Percentiles rank a stretch among this genome's conserved stretches.
Evolutionary conservation across 2,888 invertebrate genomes (phyloP).

Genomic region (Calameuta idolon): DNA sequence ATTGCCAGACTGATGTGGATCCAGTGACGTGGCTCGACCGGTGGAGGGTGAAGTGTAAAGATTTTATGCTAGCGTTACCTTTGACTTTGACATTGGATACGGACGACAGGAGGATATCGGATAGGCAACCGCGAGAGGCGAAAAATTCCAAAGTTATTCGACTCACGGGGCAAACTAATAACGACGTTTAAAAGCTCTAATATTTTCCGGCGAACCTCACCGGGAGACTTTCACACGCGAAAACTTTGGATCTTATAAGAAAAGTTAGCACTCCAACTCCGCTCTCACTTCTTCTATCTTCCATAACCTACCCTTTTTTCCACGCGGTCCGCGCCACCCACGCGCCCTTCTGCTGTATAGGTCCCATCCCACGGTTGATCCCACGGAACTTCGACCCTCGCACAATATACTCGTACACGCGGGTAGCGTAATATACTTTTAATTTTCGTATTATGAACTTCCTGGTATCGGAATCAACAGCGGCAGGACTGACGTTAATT

Average conservation of each 20-base stretch:
- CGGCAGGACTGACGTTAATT: neutral
- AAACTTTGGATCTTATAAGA: conserved; percentile 63
- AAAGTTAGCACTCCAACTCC: conserved; percentile 57
- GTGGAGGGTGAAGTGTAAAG: neutral
- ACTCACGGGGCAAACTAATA: conserved; percentile 59
- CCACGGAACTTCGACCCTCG: conserved; percentile 13
- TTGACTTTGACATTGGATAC: neutral
- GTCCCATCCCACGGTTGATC: conserved; percentile 27
- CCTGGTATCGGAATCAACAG: conserved; percentile 33
- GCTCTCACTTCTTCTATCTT: conserved; percentile 46
- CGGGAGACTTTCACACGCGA: conserved; percentile 53
- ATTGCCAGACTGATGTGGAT: neutral
- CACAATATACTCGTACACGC: conserved; percentile 40
- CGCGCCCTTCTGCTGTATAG: conserved; percentile 26
- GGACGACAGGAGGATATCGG: neutral
- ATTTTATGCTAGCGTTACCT: neutral
- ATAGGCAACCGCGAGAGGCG: neutral
- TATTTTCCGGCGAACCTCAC: conserved; percentile 51
- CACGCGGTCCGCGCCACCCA: conserved; percentile 7
- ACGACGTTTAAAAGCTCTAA: conserved; percentile 61
- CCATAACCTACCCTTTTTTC: conserved; percentile 20
- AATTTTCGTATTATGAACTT: conserved; percentile 65
- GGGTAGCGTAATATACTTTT: conserved; percentile 57
- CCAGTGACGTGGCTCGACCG: neutral
- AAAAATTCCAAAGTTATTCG: conserved; percentile 48